Evolutionary conservation across 1,140 invertebrate species (phyloP).

Genomic region (Phymastichus coffea): DNA sequence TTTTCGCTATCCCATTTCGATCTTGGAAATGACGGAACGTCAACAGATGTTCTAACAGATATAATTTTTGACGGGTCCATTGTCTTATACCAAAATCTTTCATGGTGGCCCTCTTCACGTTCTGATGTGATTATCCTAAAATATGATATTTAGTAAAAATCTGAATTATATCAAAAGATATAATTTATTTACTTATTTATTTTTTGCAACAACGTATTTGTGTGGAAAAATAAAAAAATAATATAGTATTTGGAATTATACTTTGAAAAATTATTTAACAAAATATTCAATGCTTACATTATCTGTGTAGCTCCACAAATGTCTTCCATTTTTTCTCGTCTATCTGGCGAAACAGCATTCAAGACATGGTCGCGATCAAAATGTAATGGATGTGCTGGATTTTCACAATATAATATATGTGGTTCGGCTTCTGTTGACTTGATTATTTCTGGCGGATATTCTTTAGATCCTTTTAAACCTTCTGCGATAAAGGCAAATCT

Average conservation of each 20-base stretch:
- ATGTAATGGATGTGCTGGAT: slow-evolving; percentile 42
- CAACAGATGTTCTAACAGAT: slow-evolving; percentile 16
- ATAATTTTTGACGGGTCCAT: slow-evolving; percentile 33
- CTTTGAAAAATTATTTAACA: not conserved
- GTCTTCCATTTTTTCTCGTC: slow-evolving; percentile 46
- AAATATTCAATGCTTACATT: slow-evolving; percentile 20
- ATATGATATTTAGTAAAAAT: not conserved
- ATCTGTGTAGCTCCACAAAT: slow-evolving; percentile 44
- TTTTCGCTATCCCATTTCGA: slow-evolving; percentile 55
- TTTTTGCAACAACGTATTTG: not conserved
- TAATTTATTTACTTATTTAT: not conserved
- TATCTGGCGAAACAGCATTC: slow-evolving; percentile 38
- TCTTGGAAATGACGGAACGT: slow-evolving; percentile 40
- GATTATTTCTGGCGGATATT: slow-evolving; percentile 45
- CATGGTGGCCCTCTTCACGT: slow-evolving; percentile 34
- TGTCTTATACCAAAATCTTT: slow-evolving; percentile 38
- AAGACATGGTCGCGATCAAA: slow-evolving; percentile 40
- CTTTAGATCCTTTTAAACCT: slow-evolving; percentile 42
- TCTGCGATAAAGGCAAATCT: slow-evolving; percentile 40
- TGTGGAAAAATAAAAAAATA: not conserved
- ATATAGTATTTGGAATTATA: not conserved
- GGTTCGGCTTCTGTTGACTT: slow-evolving; percentile 40
- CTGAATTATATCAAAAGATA: not conserved
- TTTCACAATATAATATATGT: slow-evolving; percentile 45
- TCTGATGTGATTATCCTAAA: slow-evolving; percentile 36